phyloP scores from a whole-genome alignment of 2,113 vertebrate genomes.

The Podilymbus podiceps region DNA sequence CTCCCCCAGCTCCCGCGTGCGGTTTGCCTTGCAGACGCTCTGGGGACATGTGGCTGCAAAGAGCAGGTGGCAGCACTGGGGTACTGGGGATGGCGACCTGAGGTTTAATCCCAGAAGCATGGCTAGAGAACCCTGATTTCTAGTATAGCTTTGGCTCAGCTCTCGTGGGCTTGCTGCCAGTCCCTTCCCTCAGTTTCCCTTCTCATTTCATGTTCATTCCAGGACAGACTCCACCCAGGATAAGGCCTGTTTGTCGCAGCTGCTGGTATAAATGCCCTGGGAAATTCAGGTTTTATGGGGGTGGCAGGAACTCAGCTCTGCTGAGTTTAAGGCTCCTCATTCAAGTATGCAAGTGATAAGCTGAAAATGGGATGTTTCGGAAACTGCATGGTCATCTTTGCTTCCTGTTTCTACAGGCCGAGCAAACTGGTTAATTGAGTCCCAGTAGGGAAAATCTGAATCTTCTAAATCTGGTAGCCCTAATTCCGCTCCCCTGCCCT shows the following conservation, averaged over 20 bases:
- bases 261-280: background rate
- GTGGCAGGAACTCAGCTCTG: background rate
- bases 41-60: background rate
- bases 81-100: background rate
- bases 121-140: background rate
- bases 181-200: background rate
- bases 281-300: background rate
- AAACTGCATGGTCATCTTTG: background rate
- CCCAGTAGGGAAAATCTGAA: background rate
- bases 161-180: background rate
- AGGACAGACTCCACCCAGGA: background rate
- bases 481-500: accelerated
- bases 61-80: background rate
- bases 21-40: background rate
- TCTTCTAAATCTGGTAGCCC: background rate
- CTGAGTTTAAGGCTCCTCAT: background rate
- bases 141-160: background rate
- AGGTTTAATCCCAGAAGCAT: accelerated
- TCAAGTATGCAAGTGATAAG: background rate
- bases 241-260: background rate
- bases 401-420: background rate
- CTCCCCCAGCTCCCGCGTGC: accelerated
- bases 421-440: no score
- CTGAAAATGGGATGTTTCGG: background rate
- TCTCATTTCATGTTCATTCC: background rate